Percentiles rank a stretch among this genome's conserved stretches.
Evolutionary conservation across 2,113 vertebrate genomes (phyloP).

Genomic region (Ivindomyrus marchei): DNA sequence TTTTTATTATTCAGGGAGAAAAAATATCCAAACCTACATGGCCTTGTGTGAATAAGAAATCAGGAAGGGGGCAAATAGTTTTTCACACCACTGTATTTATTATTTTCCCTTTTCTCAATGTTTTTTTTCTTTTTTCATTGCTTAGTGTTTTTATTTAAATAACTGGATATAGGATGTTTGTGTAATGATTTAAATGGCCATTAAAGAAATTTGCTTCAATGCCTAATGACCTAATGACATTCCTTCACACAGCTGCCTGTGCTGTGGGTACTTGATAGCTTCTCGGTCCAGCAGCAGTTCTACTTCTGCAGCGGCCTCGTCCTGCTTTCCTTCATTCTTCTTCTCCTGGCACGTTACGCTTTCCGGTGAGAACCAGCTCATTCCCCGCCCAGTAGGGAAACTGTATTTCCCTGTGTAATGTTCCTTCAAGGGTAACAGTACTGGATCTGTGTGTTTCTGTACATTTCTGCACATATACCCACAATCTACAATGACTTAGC

Average conservation of each 20-base stretch:
- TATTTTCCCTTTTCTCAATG: background rate
- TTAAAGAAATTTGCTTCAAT: background rate
- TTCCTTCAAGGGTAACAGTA: background rate
- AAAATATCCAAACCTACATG: too few species aligned
- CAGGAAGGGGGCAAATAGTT: too few species aligned
- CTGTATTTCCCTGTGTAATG: background rate
- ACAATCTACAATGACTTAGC: background rate
- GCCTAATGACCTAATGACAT: background rate
- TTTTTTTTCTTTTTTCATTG: background rate
- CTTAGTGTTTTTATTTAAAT: background rate
- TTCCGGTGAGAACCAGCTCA: conserved; percentile 52
- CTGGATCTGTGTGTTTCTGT: background rate
- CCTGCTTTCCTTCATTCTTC: conserved; percentile 59
- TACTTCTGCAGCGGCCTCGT: conserved; percentile 54
- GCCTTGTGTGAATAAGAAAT: too few species aligned
- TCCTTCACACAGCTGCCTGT: conserved; percentile 49
- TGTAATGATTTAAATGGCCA: background rate
- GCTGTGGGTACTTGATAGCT: conserved; percentile 45
- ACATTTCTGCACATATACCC: background rate
- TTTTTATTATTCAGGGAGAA: too few species aligned
- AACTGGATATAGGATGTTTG: background rate
- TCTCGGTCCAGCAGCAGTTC: conserved; percentile 53
- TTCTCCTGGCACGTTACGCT: conserved; percentile 57
- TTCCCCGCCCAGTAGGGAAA: background rate
- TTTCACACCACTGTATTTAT: background rate